phyloP scores from a whole-genome alignment of 2,888 invertebrate genomes.

The Caenorhabditis japonica region DNA sequence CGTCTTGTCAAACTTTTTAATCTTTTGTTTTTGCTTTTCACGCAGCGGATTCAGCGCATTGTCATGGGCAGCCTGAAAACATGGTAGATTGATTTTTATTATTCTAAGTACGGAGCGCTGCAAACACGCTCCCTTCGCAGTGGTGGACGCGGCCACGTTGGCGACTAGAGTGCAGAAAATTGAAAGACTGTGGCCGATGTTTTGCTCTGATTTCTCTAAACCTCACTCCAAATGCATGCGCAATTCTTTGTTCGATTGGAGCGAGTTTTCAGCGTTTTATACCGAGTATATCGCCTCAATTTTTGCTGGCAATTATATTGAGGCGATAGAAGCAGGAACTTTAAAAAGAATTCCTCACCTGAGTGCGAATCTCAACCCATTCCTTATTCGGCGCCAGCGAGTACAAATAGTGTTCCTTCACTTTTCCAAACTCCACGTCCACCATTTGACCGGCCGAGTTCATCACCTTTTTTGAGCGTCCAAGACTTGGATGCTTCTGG shows the following conservation, averaged over 20 bases:
- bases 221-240: too few relatives aligned
- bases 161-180: too few relatives aligned
- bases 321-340: too few relatives aligned
- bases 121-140: too few relatives aligned
- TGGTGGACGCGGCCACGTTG: too few relatives aligned
- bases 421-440: slow-evolving; percentile 29
- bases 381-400: slow-evolving; percentile 9
- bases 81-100: too few relatives aligned
- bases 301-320: background rate
- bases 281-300: too few relatives aligned
- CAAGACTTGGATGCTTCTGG: slow-evolving; percentile 26
- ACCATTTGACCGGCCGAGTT: slow-evolving; percentile 13
- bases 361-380: background rate
- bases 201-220: too few relatives aligned
- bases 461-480: slow-evolving; percentile 2
- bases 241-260: too few relatives aligned
- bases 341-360: background rate
- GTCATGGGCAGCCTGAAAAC: slow-evolving; percentile 2
- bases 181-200: too few relatives aligned
- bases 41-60: slow-evolving; percentile 3
- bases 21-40: background rate
- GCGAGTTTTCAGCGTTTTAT: too few relatives aligned
- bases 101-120: too few relatives aligned
- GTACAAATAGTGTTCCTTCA: slow-evolving; percentile 20
- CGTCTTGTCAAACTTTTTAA: background rate